Base-by-base conservation (phyloP, 2,797 vertebrate species). In the Eulemur mongoz region DNA sequence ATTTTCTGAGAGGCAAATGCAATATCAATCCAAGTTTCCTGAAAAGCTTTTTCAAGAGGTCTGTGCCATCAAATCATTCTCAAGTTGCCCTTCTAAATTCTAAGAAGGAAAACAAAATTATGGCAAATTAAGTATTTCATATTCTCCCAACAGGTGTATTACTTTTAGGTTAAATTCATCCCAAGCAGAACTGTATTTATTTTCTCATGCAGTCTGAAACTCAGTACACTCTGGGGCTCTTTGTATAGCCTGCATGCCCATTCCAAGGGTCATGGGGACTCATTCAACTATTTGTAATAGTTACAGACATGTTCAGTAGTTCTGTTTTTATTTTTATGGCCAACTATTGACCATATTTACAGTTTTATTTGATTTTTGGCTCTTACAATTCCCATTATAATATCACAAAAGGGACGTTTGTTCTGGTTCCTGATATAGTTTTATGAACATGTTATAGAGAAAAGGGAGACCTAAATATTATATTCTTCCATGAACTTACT, bases 51-150 rank as follows among this genome's bases (percentile, higher is more conserved):
- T 75, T 52, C 3, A 88, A 78, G 25, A 87, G 70, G 2, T 40
- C 27, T 50, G 7, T 63, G 54, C 12, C 18, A 73, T 78, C 61
- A 72, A 91, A 67, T 87, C 35, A 93, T 69, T 91, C 43, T 91
- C n/a, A 86, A 86, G 45, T 79, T 89, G 40, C 17, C 35, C 23
- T 89, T 95, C 40, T 65, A 91, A 84, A 80, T 81, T 83, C 43
- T 65, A 95, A 81, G 27, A 73, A 91, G 50, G 50, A 86, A 95
- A 95, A 87, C 35, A 92, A 76, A 92, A 88, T 81, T 85, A 92
- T 85, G 54, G 57, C 12, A 81, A 94, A 80, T 84, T 50, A 96
- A 84, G 4, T 82, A 93, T 50, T 76, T 79, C n/a, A 76, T 48
- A 12, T 57, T 86, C 86, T 72, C 38, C 63, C 61, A 88, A 84